Percentiles rank a stretch among this genome's conserved stretches.
These are phyloP conservation scores for Chironomus striatipennis DNA, from an alignment of 1,140 invertebrate genomes.

Conservation along the genomic window DNA sequence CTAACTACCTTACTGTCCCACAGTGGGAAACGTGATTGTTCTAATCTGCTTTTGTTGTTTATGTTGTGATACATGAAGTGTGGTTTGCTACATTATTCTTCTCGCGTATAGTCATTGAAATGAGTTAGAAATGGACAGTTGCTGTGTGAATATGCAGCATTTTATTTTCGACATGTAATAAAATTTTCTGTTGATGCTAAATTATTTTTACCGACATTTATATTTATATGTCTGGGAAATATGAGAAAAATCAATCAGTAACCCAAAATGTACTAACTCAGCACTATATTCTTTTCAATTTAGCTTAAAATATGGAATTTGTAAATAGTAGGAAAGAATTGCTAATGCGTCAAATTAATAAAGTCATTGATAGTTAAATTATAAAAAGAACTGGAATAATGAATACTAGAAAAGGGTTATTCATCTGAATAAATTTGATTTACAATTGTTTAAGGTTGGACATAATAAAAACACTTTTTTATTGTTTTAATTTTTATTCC, in stretches of 20 bases:
- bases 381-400: not conserved
- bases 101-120: not conserved
- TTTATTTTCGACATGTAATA: too few relatives aligned
- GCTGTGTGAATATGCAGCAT: too few relatives aligned
- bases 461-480: too few relatives aligned
- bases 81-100: not conserved
- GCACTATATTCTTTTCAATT: too few relatives aligned
- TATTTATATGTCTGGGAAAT: too few relatives aligned
- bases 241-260: too few relatives aligned
- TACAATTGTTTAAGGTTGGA: not conserved
- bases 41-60: slow-evolving; percentile 8
- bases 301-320: not conserved
- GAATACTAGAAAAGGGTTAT: not conserved
- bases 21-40: slow-evolving; percentile 7
- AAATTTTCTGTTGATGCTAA: too few relatives aligned
- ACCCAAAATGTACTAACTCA: too few relatives aligned
- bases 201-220: too few relatives aligned
- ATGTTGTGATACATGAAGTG: not conserved
- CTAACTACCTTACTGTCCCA: not conserved
- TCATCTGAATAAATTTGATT: slow-evolving; percentile 14
- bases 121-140: too few relatives aligned
- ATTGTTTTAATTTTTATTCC: too few relatives aligned
- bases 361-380: not conserved
- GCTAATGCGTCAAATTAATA: not conserved
- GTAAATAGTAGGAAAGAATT: not conserved